Base-by-base conservation (phyloP, 2,797 vertebrate species). In the Nannoperca obscura region DNA sequence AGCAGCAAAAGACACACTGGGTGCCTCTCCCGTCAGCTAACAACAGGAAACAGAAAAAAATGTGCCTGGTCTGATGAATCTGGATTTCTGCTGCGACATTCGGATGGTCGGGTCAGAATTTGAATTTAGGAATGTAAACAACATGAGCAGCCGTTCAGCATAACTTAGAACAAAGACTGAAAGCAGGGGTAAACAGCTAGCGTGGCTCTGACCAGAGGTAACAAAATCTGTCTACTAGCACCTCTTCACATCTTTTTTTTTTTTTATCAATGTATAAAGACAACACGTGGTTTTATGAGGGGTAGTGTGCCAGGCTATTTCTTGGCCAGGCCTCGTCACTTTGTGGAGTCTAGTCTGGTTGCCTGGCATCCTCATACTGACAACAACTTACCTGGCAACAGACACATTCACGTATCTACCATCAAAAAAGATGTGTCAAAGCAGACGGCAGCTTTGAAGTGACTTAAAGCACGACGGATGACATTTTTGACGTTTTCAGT, bases 401-500 rank as follows among this genome's bases (percentile, higher is more conserved):
- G 59, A 44, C 32, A 5, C 9, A 14, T 63, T 30, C 3, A 62
- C 20, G 7, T 11, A 12, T 71, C 12, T 50, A 36, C 30, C 14
- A 38, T 30, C 53, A 11, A 62, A 36, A n/a, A 58, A 38, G 24
- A 59, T 65, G n/a, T 34, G 44, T 46, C 52, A 36, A 24, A 78
- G 65, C 66, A 74, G 62, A 63, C 9, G 5, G 54, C 22, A 27
- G 17, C 34, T 66, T 65, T 44, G 8, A 36, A 68, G 30, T 30
- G 19, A 38, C 47, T 24, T 32, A 20, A 50, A 55, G 59, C 22
- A 27, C 30, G 55, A 42, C 24, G 27, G 40, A 19, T 30, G 34
- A 62, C 15, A 27, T n/a, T 20, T 32, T 32, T 5, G 3, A 38
- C 12, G 38, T 12, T 55, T 11, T 32, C 55, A 55, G 40, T 32